A percentile compares a stretch with the other conserved stretches of the same genome.
Conservation (phyloP, 2,113 vertebrate species). For the Entosphenus tridentatus region DNA sequence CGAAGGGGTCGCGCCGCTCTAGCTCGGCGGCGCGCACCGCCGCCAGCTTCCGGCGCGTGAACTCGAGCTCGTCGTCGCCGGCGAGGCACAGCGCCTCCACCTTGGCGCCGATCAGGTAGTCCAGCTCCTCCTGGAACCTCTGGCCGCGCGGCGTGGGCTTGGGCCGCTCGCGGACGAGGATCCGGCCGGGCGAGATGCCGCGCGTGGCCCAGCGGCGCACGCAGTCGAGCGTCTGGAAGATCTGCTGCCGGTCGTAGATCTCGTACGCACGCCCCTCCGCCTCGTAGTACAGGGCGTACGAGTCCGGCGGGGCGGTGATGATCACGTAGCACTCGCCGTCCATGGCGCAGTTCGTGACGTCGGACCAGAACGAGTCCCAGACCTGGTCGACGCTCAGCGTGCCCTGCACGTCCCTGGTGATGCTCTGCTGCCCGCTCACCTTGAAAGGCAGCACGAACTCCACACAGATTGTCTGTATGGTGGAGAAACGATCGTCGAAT, state of each 20-base stretch:
- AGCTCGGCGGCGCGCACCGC: conserved; percentile 64
- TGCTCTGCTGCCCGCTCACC: conserved; percentile 6
- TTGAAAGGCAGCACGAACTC: conserved; percentile 19
- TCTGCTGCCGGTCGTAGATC: conserved; percentile 86
- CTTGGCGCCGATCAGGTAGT: conserved; percentile 71
- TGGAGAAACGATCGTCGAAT: background rate
- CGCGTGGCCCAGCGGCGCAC: conserved; percentile 68
- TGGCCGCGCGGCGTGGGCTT: conserved; percentile 34
- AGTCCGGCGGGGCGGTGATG: conserved; percentile 25
- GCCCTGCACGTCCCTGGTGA: conserved; percentile 21
- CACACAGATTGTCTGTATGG: conserved; percentile 16
- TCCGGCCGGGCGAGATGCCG: conserved; percentile 55
- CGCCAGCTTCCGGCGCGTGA: conserved; percentile 65
- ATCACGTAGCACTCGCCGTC: conserved; percentile 17
- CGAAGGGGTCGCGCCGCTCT: conserved; percentile 37
- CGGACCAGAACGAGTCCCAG: conserved; percentile 21
- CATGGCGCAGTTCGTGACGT: conserved; percentile 16
- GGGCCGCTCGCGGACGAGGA: conserved; percentile 44
- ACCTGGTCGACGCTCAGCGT: conserved; percentile 28
- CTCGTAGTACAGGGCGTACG: conserved; percentile 75
- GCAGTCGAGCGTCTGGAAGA: conserved; percentile 87
- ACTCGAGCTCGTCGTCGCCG: conserved; percentile 69
- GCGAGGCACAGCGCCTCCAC: conserved; percentile 86
- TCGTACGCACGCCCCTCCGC: conserved; percentile 87
- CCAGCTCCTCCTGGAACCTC: conserved; percentile 61